Conservation (phyloP, 2,888 invertebrate genomes). For the Allolobophora icterica region DNA sequence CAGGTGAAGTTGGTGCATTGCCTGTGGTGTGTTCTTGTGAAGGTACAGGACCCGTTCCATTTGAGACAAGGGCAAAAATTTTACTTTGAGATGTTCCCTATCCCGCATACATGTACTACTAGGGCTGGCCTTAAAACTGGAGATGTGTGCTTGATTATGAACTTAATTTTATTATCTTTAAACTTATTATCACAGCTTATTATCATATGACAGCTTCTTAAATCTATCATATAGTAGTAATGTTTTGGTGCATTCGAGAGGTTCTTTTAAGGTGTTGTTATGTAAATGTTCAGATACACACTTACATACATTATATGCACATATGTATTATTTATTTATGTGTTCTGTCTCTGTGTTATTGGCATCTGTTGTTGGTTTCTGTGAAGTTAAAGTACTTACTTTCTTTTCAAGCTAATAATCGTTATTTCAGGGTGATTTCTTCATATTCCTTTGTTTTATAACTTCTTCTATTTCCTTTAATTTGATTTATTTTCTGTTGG, state of each 20-base stretch:
- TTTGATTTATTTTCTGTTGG: background rate
- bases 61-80: background rate
- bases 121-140: background rate
- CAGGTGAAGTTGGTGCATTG: background rate
- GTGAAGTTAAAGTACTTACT: too few relatives aligned
- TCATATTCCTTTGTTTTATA: background rate
- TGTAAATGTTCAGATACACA: background rate
- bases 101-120: too few relatives aligned
- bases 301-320: background rate
- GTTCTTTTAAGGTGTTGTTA: background rate
- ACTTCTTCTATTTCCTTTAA: background rate
- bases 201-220: background rate
- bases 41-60: background rate
- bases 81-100: too few relatives aligned
- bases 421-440: background rate
- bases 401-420: background rate
- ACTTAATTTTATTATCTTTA: background rate
- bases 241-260: background rate
- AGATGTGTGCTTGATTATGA: background rate
- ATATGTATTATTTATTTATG: constrained; percentile 9
- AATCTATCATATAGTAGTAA: background rate
- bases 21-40: background rate
- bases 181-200: background rate
- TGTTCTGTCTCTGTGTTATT: background rate
- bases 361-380: background rate